Conservation (phyloP, 2,797 vertebrate species). For the Eupleurogrammus muticus region DNA sequence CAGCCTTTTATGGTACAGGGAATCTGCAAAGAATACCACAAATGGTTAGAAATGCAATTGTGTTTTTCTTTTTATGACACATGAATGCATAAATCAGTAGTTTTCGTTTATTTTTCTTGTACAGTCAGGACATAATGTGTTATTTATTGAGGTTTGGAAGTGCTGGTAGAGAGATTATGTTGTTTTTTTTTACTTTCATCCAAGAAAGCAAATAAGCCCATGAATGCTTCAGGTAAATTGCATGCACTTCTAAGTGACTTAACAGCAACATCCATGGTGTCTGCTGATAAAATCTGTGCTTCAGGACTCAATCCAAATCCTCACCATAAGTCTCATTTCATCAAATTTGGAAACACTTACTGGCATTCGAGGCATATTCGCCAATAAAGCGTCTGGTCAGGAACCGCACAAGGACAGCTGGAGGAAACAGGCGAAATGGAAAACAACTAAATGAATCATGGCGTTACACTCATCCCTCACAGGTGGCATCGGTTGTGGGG, state of each 20-base stretch:
- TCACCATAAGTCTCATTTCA: neutral
- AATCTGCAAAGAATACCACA: conserved; percentile 63
- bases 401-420: conserved; percentile 81
- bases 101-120: too few relatives aligned
- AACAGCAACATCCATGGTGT: neutral
- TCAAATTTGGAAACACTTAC: conserved; percentile 68
- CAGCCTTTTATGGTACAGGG: conserved; percentile 79
- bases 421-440: conserved; percentile 28
- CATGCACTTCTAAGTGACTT: neutral
- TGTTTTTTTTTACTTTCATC: too few relatives aligned
- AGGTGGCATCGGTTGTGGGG: conserved; percentile 33
- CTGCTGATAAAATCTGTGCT: neutral
- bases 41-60: neutral
- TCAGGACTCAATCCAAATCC: neutral
- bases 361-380: conserved; percentile 81
- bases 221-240: neutral
- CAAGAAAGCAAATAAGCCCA: neutral
- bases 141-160: too few relatives aligned
- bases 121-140: too few relatives aligned
- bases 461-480: conserved; percentile 39
- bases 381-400: conserved; percentile 82
- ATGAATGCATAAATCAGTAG: too few relatives aligned
- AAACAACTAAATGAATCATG: conserved; percentile 46
- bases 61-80: too few relatives aligned
- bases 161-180: too few relatives aligned